Base-by-base conservation (phyloP, 2,797 vertebrate species). In the Lepilemur ruficaudatus region DNA sequence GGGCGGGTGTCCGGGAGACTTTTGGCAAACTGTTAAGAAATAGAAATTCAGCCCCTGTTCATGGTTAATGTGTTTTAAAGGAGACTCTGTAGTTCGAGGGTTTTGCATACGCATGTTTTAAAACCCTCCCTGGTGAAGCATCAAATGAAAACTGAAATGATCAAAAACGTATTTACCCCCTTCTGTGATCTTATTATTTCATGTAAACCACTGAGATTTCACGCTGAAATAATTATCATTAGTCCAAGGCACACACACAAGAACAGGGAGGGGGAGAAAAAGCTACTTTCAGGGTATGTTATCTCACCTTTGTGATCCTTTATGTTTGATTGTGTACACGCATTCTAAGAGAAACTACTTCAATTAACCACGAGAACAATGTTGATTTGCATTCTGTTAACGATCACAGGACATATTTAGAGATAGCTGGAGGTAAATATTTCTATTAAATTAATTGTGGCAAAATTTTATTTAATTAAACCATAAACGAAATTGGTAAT, bases 161-260 rank as follows among this genome's bases (percentile, higher is more conserved):
- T 99, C 98, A 99, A 98, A 98, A 98, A 98, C 98, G 97, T 98
- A 99, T 99, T 98, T 99, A 99, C 98, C 98, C 98, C 98, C 98
- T 98, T 98, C 99, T 98, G 98, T 97, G 98, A 98, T 98, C 98
- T 98, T 99, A 99, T 98, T 99, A 98, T 99, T 99, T 99, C 98
- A 99, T 98, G 98, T 98, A 98, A 99, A 98, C 98, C 98, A 98
- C 98, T 98, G 98, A 97, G 98, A 98, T 98, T 99, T 99, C 99
- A 99, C 98, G 96, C 99, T 99, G 99, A 98, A 99, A 99, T 99
- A 99, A 99, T 99, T 99, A 99, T 98, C 98, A 98, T 98, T 98
- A 98, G 98, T 98, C 98, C 98, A 98, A 98, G 95, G 98, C 95
- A 5, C 50, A 97, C 91, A 85, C 95, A 91, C 90, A 97, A 87